Evolutionary conservation across 2,888 invertebrate genomes (phyloP), one percentile per base, ranked within the genome.

Genomic region (Tribolium freemani): DNA sequence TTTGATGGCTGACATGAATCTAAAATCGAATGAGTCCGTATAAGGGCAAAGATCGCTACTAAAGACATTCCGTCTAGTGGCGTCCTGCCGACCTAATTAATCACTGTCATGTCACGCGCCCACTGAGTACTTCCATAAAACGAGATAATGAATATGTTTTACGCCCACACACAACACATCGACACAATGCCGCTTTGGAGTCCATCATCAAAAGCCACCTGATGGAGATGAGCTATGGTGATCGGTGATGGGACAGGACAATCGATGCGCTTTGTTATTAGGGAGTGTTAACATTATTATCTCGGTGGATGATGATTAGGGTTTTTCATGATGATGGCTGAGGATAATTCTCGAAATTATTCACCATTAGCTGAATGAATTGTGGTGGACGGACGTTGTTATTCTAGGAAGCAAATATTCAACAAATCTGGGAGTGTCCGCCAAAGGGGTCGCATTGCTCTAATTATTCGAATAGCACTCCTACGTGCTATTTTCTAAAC

Each of bases 91-190:
- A 74, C 76, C 72, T 66, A 72, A 79, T 79, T 78, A 77, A 79
- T 79, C 79, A 78, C 77, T 67, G 78, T 79, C 79, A 75, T 69
- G 76, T 78, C 77, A 76, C 64, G 75, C 73, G 76, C 78, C 76
- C 75, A 76, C 74, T 71, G 77, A 77, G 74, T 74, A 71, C 76
- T 78, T 77, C 76, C 74, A 78, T 76, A 77, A 77, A 74, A 76
- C 69, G 72, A 77, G 76, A 78, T 78, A 78, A 78, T 79, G 76
- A 76, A 78, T 78, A 77, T 75, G 78, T 78, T 79, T 78, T 76
- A 76, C 77, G 76, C 76, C 74, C 53, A 76, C 74, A 54, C 63
- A 67, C 69, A 72, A 72, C 54, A 64, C 69, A 74, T 74, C 70
- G 69, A 69, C 71, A 69, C 66, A 71, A 69, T 50, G 63, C 68